A percentile compares a stretch with the other conserved stretches of the same genome.
Evolutionary conservation across 2,113 vertebrate genomes (phyloP).

Genomic region (Pardalotus punctatus): DNA sequence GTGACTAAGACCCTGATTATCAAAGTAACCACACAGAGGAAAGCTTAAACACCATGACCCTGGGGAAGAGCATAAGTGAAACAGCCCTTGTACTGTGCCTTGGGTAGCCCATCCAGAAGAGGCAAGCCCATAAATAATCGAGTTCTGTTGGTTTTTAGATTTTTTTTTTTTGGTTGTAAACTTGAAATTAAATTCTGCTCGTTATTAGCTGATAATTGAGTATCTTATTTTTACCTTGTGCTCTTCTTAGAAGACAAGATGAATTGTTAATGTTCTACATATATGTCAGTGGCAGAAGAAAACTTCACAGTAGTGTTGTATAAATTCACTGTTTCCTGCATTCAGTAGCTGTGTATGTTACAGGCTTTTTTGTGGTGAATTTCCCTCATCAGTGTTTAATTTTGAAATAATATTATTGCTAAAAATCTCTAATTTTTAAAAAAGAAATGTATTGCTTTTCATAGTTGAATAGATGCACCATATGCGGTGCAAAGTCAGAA

Average conservation of each 20-base stretch:
- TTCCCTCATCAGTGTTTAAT: background rate
- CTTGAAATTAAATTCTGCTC: background rate
- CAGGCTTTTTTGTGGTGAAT: rapidly evolving
- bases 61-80: background rate
- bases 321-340: background rate
- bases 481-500: background rate
- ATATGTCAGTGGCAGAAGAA: background rate
- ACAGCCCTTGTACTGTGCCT: background rate
- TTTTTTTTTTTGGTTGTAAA: background rate
- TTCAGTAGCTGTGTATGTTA: background rate
- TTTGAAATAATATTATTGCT: background rate
- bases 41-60: background rate
- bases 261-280: background rate
- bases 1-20: background rate
- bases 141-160: background rate
- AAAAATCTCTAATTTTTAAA: background rate
- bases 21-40: background rate
- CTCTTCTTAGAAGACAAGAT: background rate
- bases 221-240: background rate
- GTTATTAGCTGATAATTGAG: background rate
- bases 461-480: background rate
- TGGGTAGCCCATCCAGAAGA: background rate
- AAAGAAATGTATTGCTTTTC: background rate
- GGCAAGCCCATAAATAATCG: background rate
- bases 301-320: background rate